Evolutionary conservation across 2,797 vertebrate genomes (phyloP).

Genomic region (Syncerus caffer): DNA sequence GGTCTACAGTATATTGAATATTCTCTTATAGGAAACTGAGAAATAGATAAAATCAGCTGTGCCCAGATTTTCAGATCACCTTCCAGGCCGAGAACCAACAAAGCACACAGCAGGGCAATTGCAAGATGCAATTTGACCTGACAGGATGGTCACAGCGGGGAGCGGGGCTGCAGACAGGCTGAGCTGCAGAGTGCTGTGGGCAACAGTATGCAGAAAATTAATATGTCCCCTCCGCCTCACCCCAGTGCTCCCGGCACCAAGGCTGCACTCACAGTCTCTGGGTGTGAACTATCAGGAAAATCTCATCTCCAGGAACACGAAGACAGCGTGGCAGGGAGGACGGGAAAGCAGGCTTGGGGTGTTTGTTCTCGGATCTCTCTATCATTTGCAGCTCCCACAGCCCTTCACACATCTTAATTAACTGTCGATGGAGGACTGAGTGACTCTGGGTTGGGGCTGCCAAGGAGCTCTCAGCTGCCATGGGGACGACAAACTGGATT

Average conservation of each 20-base stretch:
- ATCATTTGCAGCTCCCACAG: neutral
- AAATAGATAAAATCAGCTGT: constrained; percentile 22
- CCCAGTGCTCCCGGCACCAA: neutral
- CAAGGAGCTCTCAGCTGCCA: neutral
- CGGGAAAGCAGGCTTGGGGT: neutral
- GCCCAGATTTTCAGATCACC: constrained; percentile 38
- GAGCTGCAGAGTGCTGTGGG: constrained; percentile 20
- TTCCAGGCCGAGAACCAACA: constrained; percentile 39
- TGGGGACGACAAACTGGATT: neutral
- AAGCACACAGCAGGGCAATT: constrained; percentile 22
- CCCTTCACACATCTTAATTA: constrained; percentile 60
- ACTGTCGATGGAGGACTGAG: constrained; percentile 17
- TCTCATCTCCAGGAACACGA: neutral
- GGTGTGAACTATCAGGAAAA: neutral
- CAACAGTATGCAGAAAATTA: constrained; percentile 23
- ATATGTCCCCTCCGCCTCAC: neutral
- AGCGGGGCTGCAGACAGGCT: neutral
- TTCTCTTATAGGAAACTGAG: neutral
- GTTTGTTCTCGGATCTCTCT: constrained; percentile 46
- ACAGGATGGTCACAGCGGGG: constrained; percentile 41
- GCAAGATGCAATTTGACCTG: constrained; percentile 65
- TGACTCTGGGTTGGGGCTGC: neutral
- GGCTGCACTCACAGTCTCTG: neutral
- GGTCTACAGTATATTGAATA: neutral
- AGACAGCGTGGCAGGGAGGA: neutral